A percentile compares a stretch with the other conserved stretches of the same genome.
These are phyloP conservation scores for Neolamprologus modestus DNA, from an alignment of 2,113 vertebrate species.

Conservation along the genomic window DNA sequence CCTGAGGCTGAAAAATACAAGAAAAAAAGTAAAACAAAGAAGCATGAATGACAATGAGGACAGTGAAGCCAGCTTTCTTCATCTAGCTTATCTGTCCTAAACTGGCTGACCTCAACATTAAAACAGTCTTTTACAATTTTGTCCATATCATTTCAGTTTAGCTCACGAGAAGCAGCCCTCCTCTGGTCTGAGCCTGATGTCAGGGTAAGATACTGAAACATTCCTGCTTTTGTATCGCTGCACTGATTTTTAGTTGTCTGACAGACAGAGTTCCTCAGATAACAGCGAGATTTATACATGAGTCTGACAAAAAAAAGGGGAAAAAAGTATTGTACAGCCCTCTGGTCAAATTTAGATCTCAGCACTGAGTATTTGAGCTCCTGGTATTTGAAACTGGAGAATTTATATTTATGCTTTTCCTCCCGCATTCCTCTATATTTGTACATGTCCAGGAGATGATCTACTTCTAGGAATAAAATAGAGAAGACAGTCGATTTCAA, in stretches of 20 bases:
- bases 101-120: neutral
- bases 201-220: neutral
- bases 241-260: neutral
- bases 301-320: neutral
- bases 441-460: neutral
- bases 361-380: neutral
- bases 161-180: neutral
- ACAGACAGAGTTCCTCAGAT: neutral
- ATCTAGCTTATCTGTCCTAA: neutral
- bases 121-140: neutral
- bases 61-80: neutral
- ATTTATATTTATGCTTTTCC: neutral
- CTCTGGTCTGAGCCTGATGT: neutral
- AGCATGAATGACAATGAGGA: neutral
- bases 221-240: neutral
- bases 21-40: neutral
- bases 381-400: neutral
- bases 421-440: neutral
- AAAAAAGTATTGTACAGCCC: accelerated
- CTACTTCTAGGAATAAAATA: neutral
- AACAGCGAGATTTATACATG: neutral
- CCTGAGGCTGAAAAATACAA: neutral
- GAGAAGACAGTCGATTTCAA: neutral
- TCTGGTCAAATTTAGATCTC: neutral
- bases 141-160: neutral